These are phyloP conservation scores for Gymnobelideus leadbeateri DNA, from an alignment of 2,113 vertebrate species.

Conservation along the genomic window DNA sequence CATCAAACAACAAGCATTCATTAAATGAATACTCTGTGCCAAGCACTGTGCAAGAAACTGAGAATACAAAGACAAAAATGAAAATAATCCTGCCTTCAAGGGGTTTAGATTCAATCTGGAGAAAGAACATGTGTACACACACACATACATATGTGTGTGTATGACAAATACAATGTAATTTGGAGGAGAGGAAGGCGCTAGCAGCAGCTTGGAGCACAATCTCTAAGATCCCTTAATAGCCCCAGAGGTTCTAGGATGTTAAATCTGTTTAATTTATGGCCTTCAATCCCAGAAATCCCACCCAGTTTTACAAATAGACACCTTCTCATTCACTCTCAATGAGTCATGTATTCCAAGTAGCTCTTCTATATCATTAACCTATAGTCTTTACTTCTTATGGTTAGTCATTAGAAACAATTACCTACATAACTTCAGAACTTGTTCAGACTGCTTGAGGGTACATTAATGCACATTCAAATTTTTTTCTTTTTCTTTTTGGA, in stretches of 20 bases:
- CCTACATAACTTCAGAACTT: slow-evolving; percentile 1
- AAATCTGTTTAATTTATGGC: background rate
- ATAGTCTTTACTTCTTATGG: slow-evolving; percentile 29
- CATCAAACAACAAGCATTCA: background rate
- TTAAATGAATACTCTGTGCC: background rate
- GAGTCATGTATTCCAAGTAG: background rate
- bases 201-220: background rate
- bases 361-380: slow-evolving; percentile 40
- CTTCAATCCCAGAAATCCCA: background rate
- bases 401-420: slow-evolving; percentile 52
- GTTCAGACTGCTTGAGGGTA: slow-evolving; percentile 39
- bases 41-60: background rate
- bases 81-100: background rate
- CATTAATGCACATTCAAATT: slow-evolving; percentile 29
- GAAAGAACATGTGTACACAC: background rate
- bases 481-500: slow-evolving; percentile 42
- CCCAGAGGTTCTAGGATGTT: background rate
- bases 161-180: background rate
- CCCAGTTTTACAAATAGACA: background rate
- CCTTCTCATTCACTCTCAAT: background rate
- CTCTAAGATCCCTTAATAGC: background rate
- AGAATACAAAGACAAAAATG: background rate
- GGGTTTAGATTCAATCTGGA: background rate
- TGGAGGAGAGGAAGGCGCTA: background rate
- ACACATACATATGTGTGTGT: too few relatives aligned